Percentiles rank a stretch among this genome's conserved stretches.
These are phyloP conservation scores for Vicugna pacos DNA, from an alignment of 2,113 vertebrate genomes.

Conservation along the genomic window DNA sequence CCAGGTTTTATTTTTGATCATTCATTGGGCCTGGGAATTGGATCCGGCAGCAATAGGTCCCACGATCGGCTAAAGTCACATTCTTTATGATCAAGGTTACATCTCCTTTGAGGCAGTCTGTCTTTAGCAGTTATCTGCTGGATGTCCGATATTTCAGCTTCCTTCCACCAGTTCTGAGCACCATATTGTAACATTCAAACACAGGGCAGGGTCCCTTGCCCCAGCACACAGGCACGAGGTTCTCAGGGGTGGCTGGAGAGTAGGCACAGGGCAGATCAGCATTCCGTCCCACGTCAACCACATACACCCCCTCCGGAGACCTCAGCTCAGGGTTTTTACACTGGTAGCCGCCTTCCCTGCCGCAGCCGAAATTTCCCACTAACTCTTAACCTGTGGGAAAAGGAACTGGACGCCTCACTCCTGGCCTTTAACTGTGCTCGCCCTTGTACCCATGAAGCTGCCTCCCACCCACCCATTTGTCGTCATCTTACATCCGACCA, in stretches of 20 bases:
- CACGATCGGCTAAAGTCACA: conserved; percentile 81
- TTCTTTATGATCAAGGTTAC: conserved; percentile 89
- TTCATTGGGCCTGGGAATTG: conserved; percentile 88
- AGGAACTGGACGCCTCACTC: fast-evolving
- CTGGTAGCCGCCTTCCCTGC: too few relatives aligned
- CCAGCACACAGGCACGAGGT: conserved; percentile 89
- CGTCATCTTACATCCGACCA: neutral
- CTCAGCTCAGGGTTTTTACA: conserved; percentile 56
- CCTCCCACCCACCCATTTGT: neutral
- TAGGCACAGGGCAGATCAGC: conserved; percentile 89
- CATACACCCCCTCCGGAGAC: fast-evolving
- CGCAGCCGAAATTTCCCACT: too few relatives aligned
- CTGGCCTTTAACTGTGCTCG: neutral
- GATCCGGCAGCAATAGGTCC: conserved; percentile 91
- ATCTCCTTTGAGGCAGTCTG: conserved; percentile 75
- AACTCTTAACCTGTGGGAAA: neutral
- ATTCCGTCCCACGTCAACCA: conserved; percentile 84
- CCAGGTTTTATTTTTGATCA: conserved; percentile 71
- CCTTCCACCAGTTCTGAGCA: conserved; percentile 84
- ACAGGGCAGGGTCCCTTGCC: conserved; percentile 84
- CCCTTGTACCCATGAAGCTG: fast-evolving
- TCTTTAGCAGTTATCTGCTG: conserved; percentile 85
- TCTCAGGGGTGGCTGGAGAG: fast-evolving
- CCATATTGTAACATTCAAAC: conserved; percentile 73
- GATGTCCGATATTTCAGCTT: neutral